Percentiles rank a stretch among this genome's conserved stretches.
Evolutionary conservation across 2,113 vertebrate species (phyloP).

Genomic region (Maccullochella peelii): DNA sequence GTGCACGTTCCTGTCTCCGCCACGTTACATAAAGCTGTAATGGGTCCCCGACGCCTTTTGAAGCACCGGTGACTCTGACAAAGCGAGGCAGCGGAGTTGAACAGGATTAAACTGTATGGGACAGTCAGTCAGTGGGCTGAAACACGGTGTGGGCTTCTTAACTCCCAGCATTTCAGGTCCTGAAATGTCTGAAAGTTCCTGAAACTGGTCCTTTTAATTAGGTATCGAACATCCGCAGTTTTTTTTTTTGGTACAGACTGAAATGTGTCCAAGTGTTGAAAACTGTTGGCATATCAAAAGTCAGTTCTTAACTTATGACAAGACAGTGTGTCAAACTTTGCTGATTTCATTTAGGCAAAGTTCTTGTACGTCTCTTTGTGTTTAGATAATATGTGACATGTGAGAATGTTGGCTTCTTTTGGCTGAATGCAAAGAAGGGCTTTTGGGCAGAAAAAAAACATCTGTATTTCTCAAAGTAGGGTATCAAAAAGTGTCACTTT

Average conservation of each 20-base stretch:
- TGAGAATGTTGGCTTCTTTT: background rate
- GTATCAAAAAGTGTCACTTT: background rate
- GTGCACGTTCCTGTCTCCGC: conserved; percentile 36
- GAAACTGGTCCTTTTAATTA: background rate
- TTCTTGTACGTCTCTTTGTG: too few species aligned
- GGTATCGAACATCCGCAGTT: background rate
- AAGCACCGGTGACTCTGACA: conserved; percentile 53
- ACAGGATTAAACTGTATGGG: conserved; percentile 60
- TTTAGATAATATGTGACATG: background rate
- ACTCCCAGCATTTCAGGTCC: background rate
- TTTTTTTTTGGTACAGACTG: background rate
- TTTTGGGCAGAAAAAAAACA: background rate
- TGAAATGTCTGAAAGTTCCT: background rate
- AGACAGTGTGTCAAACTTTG: too few species aligned
- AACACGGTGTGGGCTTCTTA: conserved; percentile 10
- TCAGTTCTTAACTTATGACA: background rate
- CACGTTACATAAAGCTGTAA: conserved; percentile 77
- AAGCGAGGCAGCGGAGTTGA: conserved; percentile 57
- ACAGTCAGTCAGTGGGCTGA: conserved; percentile 41
- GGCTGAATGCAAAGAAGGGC: background rate
- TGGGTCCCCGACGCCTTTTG: conserved; percentile 63
- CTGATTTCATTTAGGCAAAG: too few species aligned
- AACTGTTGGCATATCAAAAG: background rate
- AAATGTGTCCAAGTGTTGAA: background rate
- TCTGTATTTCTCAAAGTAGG: too few species aligned